Percentiles rank a stretch among this genome's conserved stretches.
Evolutionary conservation across 1,140 invertebrate genomes (phyloP).

Genomic region (Brachionus rubens): DNA sequence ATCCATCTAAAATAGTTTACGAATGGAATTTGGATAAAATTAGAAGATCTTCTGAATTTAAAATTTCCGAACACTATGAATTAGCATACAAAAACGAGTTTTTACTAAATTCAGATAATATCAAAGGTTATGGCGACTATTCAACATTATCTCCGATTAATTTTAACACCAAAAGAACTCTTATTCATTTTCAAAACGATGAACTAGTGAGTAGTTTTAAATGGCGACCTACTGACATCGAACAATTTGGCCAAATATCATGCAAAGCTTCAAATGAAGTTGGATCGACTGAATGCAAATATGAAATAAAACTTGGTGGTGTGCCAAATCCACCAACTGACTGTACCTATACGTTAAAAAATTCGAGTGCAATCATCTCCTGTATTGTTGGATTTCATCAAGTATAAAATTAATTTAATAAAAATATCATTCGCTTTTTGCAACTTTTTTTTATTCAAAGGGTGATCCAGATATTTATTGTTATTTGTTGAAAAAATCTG

Average conservation of each 20-base stretch:
- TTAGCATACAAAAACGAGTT: not conserved
- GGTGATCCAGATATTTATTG: conserved; percentile 45
- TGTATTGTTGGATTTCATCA: conserved; percentile 36
- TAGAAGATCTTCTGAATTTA: not conserved
- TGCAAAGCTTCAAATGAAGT: conserved; percentile 26
- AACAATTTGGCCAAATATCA: conserved; percentile 12
- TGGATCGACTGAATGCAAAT: conserved; percentile 19
- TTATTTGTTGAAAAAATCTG: conserved; percentile 22
- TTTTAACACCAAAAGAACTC: not conserved
- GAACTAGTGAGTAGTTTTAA: conserved; percentile 7
- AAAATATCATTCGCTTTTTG: not conserved
- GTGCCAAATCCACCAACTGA: conserved; percentile 44
- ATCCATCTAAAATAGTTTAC: not conserved
- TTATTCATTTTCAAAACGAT: not conserved
- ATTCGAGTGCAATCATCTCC: conserved; percentile 34
- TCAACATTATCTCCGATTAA: not conserved
- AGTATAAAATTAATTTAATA: not conserved
- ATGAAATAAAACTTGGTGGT: conserved; percentile 39
- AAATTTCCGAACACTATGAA: not conserved
- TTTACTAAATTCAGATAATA: no score
- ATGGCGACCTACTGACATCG: not conserved
- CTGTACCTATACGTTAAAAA: conserved; percentile 12
- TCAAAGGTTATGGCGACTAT: not conserved
- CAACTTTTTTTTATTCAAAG: not conserved
- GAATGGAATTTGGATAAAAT: conserved; percentile 35